phyloP scores from a whole-genome alignment of 2,797 vertebrate species.

The Sparus aurata region DNA sequence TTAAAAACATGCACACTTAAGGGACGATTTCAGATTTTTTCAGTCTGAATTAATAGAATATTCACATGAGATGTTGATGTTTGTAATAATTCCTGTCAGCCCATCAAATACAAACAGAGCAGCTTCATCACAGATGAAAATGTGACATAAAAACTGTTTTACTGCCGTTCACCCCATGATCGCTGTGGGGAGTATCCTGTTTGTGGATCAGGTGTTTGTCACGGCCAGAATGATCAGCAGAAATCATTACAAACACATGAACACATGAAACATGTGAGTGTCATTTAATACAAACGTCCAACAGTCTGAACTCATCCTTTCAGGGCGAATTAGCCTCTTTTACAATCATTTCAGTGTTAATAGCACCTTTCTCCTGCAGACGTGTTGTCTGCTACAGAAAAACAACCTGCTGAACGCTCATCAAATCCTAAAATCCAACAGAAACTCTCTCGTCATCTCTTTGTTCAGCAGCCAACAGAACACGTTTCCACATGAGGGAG shows the following conservation, averaged over 20 bases:
- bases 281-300: neutral
- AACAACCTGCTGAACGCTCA: neutral
- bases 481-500: neutral
- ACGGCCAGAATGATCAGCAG: neutral
- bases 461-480: neutral
- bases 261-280: neutral
- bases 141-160: neutral
- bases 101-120: neutral
- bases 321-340: neutral
- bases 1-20: neutral
- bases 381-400: neutral
- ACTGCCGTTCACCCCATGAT: too few species aligned
- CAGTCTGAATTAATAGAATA: neutral
- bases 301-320: neutral
- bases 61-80: neutral
- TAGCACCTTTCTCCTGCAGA: constrained; percentile 49
- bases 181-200: neutral
- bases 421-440: neutral
- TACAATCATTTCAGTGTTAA: constrained; percentile 36
- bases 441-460: neutral
- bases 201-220: too few species aligned
- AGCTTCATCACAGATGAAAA: neutral
- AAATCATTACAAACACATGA: neutral
- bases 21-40: neutral
- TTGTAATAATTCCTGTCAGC: neutral